Base-by-base conservation (phyloP, 2,797 vertebrate genomes). In the Esox lucius region DNA sequence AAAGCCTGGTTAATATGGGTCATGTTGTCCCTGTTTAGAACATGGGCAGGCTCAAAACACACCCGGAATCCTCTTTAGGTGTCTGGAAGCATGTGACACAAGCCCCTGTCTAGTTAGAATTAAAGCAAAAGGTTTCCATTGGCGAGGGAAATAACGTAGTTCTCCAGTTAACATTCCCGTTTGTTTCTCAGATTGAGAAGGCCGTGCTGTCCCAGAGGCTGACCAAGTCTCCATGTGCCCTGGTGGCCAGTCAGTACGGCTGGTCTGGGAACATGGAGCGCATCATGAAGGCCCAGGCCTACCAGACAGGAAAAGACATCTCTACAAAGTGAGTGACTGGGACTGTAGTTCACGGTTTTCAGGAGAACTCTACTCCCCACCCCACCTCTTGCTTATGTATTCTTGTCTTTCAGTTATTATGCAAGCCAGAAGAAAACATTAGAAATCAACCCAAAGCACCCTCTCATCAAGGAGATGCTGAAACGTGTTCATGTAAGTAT, bases 181-280 rank as follows among this genome's bases (percentile, higher is more conserved):
- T 3, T 66, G 19, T 66, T 31, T 16, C 72, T 33, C 22, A 99
- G 98, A 95, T 99, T 71, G 98, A 99, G 89, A 99, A 99, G 91
- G 98, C 97, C 0, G 74, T 98, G 61, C 84, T 99, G 0, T 99
- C 98, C 49, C 97, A 99, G 87, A 96, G 98, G 75, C 90, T 99
- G 71, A 99, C 96, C 0, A 90, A 96, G 26, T 99, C 98, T 4
- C 98, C 98, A 0, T 99, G 98, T 71, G 98, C 98, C 61, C 89
- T 99, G 70, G 96, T 99, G 69, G 98, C 98, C 76, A 99, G 98
- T 90, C 98, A 99, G 87, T 99, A 99, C 0, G 98, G 98, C 62
- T 99, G 98, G 98, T 99, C 98, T 77, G 98, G 98, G 79, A 99
- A 99, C 91, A 99, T 99, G 98, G 98, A 99, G 89, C 94, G 98